Base-by-base conservation (phyloP, 1,140 invertebrate genomes). In the Grapholita molesta region DNA sequence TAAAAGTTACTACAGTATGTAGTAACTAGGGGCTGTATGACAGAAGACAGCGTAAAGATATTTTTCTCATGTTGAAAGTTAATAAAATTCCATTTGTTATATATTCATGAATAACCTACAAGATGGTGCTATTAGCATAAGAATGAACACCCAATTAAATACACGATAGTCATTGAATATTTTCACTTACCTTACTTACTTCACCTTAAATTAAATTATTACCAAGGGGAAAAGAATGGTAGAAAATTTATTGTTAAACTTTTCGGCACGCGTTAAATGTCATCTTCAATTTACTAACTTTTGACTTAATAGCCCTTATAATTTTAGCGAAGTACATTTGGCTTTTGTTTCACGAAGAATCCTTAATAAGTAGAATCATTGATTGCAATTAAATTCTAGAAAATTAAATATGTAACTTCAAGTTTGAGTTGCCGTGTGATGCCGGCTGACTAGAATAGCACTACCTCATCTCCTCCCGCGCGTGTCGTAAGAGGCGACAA, bases 231-330 rank as follows among this genome's bases (percentile, higher is more conserved):
- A 48, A 48, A 55, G 53, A 61, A 30, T 25, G 55, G 55, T 30
- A 32, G 3, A 61, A 61, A 61, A 61, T 61, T 61, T 61, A 61
- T 61, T 15, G 15, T 8, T 3, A 61, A 61, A 61, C 25, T 61
- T 61, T 61, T 4, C 55, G 55, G 24, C 28, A 61, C 55, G 12
- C 30, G 55, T 61, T 28, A 61, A 0, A 15, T 28, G 55, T 61
- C 55, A 61, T 15, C 25, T 25, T 61, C 25, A 61, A 61, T 61
- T 32, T 61, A 61, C 25, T 61, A n/a, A 61, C 28, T 61, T 55
- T 61, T 32, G 55, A 28, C 15, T 25, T 28, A 61, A 61, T 61
- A 25, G 42, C 42, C 42, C 42, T 48, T 18, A 48, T 21, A 15
- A 18, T 48, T 48, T 48, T 48, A 21, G 42, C 42, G n/a, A 21